These are phyloP conservation scores for Andrena praecox DNA, from an alignment of 2,888 invertebrate species.

Conservation along the genomic window DNA sequence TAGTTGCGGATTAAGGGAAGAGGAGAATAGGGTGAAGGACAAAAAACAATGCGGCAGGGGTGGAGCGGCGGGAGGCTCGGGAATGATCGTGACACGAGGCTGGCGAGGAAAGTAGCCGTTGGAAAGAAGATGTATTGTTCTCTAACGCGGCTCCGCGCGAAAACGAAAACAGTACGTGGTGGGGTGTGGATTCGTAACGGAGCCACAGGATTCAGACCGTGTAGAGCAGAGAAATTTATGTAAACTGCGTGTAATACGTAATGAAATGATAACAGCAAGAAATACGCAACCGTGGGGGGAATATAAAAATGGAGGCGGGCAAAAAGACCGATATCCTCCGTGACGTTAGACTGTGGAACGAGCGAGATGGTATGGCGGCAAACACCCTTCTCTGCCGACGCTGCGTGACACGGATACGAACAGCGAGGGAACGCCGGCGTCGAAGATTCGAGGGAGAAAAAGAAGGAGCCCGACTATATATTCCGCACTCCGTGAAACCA, in stretches of 20 bases:
- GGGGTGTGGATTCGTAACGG: neutral
- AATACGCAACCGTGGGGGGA: neutral
- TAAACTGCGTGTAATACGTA: neutral
- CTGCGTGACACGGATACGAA: constrained; percentile 49
- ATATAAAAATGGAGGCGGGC: constrained; percentile 4
- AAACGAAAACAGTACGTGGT: neutral
- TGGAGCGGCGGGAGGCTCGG: neutral
- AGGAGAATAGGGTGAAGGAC: constrained; percentile 32
- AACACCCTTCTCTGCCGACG: constrained; percentile 23
- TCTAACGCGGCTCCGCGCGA: neutral
- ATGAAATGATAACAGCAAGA: neutral
- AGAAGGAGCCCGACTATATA: constrained; percentile 6
- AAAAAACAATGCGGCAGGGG: constrained; percentile 23
- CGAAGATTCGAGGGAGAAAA: constrained; percentile 40
- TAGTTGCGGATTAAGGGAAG: constrained; percentile 42
- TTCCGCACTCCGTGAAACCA: constrained; percentile 25
- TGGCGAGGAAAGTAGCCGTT: neutral
- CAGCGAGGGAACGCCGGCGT: constrained; percentile 19
- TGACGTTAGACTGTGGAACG: constrained; percentile 25
- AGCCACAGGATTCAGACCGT: neutral
- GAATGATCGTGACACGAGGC: constrained; percentile 10
- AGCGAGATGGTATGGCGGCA: neutral
- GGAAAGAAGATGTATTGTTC: neutral
- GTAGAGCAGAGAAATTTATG: neutral
- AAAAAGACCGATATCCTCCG: constrained; percentile 28